These are phyloP conservation scores for Euwallacea similis DNA, from an alignment of 1,140 invertebrate genomes.

Conservation along the genomic window DNA sequence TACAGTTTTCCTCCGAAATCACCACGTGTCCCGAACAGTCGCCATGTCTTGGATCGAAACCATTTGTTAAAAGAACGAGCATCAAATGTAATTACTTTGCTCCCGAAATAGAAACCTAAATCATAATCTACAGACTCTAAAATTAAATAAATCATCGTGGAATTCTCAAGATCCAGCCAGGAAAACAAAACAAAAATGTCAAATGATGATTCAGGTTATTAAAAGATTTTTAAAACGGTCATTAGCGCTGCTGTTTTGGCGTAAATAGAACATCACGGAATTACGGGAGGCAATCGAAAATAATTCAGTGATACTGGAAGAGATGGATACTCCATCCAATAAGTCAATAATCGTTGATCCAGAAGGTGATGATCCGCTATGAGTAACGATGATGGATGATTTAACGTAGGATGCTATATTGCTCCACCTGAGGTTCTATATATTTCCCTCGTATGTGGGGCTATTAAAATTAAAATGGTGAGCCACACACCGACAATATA, in stretches of 20 bases:
- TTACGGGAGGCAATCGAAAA: too few species aligned
- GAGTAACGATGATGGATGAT: too few species aligned
- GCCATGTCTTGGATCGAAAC: slow-evolving; percentile 26
- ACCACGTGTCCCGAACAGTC: too few species aligned
- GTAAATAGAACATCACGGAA: slow-evolving; percentile 24
- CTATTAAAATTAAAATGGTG: slow-evolving; percentile 6
- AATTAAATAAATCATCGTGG: slow-evolving; percentile 42
- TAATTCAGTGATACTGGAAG: too few species aligned
- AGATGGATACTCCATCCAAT: too few species aligned
- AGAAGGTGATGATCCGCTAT: too few species aligned
- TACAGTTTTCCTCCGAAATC: too few species aligned
- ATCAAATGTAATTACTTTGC: slow-evolving; percentile 37
- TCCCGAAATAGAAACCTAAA: slow-evolving; percentile 39
- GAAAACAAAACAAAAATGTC: slow-evolving; percentile 39
- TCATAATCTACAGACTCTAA: slow-evolving; percentile 41
- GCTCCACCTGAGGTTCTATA: too few species aligned
- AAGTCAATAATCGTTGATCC: too few species aligned
- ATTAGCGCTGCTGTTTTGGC: slow-evolving; percentile 32
- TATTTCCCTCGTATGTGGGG: too few species aligned
- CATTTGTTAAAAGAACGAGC: slow-evolving; percentile 37
- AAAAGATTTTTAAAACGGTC: slow-evolving; percentile 40
- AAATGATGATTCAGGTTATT: slow-evolving; percentile 40
- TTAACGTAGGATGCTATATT: too few species aligned
- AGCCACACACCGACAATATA: slow-evolving; percentile 17
- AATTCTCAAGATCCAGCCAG: slow-evolving; percentile 39